Percentiles rank a stretch among this genome's conserved stretches.
phyloP scores from a whole-genome alignment of 2,888 invertebrate species.

The Drosophila sordidula region DNA sequence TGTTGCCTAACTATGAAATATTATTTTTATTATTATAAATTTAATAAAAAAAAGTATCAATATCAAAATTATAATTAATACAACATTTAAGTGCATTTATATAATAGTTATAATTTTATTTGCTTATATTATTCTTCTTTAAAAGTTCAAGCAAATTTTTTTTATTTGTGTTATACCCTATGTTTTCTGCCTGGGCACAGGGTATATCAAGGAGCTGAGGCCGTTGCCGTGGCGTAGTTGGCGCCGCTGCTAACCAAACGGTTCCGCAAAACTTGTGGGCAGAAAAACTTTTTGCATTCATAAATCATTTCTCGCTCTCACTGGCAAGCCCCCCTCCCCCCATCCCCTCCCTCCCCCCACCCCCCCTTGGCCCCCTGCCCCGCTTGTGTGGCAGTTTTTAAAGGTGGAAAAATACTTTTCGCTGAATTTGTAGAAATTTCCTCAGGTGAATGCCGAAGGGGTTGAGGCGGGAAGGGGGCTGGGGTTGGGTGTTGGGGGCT shows the following conservation, averaged over 20 bases:
- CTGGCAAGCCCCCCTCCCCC: background rate
- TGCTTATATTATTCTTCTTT: too few relatives aligned
- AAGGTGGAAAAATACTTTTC: slow-evolving; percentile 80
- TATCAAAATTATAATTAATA: too few relatives aligned
- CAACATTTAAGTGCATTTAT: too few relatives aligned
- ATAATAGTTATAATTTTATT: too few relatives aligned
- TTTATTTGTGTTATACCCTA: background rate
- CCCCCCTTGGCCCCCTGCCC: background rate
- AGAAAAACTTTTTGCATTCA: slow-evolving; percentile 76
- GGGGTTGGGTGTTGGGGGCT: background rate
- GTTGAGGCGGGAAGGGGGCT: slow-evolving; percentile 25
- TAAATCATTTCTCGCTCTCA: slow-evolving; percentile 74
- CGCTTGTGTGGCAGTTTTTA: slow-evolving; percentile 54
- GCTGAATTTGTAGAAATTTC: slow-evolving; percentile 79
- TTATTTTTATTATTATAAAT: too few relatives aligned
- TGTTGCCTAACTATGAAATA: too few relatives aligned
- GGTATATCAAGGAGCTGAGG: slow-evolving; percentile 16
- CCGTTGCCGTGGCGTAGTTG: slow-evolving; percentile 8
- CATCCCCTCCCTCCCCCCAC: background rate
- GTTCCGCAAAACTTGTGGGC: slow-evolving; percentile 67
- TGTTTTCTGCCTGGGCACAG: background rate
- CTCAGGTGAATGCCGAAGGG: slow-evolving; percentile 42
- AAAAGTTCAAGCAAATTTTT: background rate
- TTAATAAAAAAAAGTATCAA: too few relatives aligned
- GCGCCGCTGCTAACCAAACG: slow-evolving; percentile 52